These are phyloP conservation scores for Suricata suricatta DNA, from an alignment of 2,113 vertebrate species.

Conservation along the genomic window DNA sequence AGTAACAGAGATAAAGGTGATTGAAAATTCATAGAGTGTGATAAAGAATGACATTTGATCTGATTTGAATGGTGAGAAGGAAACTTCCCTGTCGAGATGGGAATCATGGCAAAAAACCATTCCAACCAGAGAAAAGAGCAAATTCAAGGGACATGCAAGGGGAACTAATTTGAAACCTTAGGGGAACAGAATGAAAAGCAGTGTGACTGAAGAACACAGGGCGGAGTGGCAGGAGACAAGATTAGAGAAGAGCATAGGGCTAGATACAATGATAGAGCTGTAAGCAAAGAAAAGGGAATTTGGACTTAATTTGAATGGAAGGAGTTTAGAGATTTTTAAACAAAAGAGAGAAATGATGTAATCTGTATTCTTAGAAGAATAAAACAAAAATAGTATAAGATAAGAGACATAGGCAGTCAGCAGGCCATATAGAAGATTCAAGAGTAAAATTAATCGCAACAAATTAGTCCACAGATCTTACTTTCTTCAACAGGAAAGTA, in stretches of 20 bases:
- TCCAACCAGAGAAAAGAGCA: background rate
- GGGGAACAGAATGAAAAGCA: background rate
- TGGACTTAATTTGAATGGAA: background rate
- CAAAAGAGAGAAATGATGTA: background rate
- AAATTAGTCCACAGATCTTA: background rate
- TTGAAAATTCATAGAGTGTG: background rate
- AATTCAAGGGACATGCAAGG: background rate
- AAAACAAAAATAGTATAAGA: background rate
- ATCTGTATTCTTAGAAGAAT: conserved; percentile 17
- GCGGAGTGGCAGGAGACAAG: background rate
- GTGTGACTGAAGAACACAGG: background rate
- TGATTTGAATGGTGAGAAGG: conserved; percentile 13
- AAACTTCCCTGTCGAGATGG: background rate
- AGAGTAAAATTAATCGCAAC: background rate
- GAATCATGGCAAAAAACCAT: conserved; percentile 10
- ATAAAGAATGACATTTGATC: background rate
- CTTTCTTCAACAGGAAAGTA: background rate
- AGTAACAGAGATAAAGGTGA: background rate
- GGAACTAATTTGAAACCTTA: conserved; percentile 36
- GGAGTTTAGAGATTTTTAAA: background rate
- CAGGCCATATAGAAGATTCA: background rate
- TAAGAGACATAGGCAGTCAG: background rate
- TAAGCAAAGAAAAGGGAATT: background rate
- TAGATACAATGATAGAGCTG: background rate
- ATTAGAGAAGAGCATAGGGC: background rate